Evolutionary conservation across 2,888 invertebrate species (phyloP).

Genomic region (Corythucha ciliata): DNA sequence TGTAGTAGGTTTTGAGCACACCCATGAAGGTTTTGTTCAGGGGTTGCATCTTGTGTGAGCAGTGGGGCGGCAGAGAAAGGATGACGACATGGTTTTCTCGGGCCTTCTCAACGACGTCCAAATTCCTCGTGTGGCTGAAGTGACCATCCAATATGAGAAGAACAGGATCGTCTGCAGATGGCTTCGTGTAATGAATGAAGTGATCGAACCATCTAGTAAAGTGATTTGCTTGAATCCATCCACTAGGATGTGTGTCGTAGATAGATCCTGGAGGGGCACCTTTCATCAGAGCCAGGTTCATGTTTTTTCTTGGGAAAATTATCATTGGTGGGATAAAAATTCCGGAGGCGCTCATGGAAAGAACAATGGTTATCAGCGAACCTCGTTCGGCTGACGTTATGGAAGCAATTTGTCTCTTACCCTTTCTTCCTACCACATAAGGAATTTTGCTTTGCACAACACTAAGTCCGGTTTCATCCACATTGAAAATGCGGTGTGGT

Average conservation of each 20-base stretch:
- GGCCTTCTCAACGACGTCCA: slow-evolving; percentile 25
- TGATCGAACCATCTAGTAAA: slow-evolving; percentile 39
- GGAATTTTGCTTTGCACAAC: slow-evolving; percentile 36
- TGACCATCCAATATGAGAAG: slow-evolving; percentile 33
- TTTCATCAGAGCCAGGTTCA: slow-evolving; percentile 35
- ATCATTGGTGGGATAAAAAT: slow-evolving; percentile 33
- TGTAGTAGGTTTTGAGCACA: slow-evolving; percentile 11
- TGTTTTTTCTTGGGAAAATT: slow-evolving; percentile 34
- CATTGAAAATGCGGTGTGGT: slow-evolving; percentile 38
- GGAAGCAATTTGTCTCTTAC: slow-evolving; percentile 38
- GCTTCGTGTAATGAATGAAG: slow-evolving; percentile 35
- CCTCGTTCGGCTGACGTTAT: slow-evolving; percentile 39
- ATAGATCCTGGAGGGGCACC: slow-evolving; percentile 37
- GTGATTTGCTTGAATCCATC: slow-evolving; percentile 38
- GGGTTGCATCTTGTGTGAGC: slow-evolving; percentile 28
- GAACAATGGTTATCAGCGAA: slow-evolving; percentile 36
- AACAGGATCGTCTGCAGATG: slow-evolving; percentile 33
- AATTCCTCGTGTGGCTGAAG: slow-evolving; percentile 27
- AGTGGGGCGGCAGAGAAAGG: slow-evolving; percentile 29
- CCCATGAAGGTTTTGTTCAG: slow-evolving; percentile 29
- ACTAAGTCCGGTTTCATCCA: slow-evolving; percentile 40
- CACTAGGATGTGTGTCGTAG: slow-evolving; percentile 35
- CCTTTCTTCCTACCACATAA: slow-evolving; percentile 36
- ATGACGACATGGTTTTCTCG: slow-evolving; percentile 25
- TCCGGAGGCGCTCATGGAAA: slow-evolving; percentile 36